These are phyloP conservation scores for Geotrypetes seraphini DNA, from an alignment of 2,797 vertebrate species.

Conservation along the genomic window DNA sequence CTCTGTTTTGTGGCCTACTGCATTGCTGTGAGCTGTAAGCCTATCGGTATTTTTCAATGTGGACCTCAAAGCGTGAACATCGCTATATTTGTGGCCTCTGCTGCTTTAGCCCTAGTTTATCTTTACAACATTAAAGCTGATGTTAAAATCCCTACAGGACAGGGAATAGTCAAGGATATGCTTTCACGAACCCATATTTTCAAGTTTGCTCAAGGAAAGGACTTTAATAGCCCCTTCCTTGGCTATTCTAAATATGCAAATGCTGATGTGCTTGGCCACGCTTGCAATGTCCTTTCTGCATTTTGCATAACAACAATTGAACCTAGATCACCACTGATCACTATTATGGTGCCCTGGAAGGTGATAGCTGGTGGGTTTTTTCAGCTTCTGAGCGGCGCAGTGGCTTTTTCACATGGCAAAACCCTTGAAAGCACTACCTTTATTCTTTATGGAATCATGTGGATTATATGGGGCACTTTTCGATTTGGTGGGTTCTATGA, in stretches of 20 bases:
- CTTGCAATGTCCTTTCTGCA: conserved; percentile 62
- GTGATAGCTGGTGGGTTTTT: conserved; percentile 66
- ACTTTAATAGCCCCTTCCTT: conserved; percentile 51
- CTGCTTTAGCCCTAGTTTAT: conserved; percentile 47
- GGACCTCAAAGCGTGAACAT: conserved; percentile 64
- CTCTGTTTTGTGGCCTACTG: conserved; percentile 64
- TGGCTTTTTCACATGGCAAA: conserved; percentile 73
- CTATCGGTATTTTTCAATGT: conserved; percentile 55
- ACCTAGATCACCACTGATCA: conserved; percentile 32
- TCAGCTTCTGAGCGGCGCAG: conserved; percentile 58
- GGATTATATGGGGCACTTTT: conserved; percentile 69
- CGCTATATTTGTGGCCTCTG: conserved; percentile 62
- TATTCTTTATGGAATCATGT: conserved; percentile 68
- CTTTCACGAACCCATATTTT: conserved; percentile 32
- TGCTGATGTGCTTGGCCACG: conserved; percentile 65
- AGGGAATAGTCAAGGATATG: conserved; percentile 34
- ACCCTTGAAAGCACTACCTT: conserved; percentile 79
- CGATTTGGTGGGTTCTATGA: conserved; percentile 55
- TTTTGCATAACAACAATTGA: conserved; percentile 59
- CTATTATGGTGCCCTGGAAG: conserved; percentile 66
- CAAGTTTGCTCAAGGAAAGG: conserved; percentile 47
- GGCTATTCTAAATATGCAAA: conserved; percentile 73
- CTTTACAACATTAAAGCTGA: conserved; percentile 46
- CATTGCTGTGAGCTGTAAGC: conserved; percentile 56
- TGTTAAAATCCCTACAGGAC: conserved; percentile 46